Evolutionary conservation across 2,797 vertebrate genomes (phyloP).

Genomic region (Sebastes jordani): DNA sequence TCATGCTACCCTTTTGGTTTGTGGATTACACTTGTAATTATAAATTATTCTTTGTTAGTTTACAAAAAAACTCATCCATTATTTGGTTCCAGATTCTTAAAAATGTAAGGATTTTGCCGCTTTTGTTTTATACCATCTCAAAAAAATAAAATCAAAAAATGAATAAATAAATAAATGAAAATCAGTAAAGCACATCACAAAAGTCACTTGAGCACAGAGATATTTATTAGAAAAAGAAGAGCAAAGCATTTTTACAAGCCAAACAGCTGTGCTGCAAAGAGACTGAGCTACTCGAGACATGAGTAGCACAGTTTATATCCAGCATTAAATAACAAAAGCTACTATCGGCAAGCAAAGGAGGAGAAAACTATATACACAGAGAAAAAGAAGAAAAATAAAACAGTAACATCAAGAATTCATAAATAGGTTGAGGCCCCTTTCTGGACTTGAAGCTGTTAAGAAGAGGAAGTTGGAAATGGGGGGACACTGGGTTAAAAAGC

Average conservation of each 20-base stretch:
- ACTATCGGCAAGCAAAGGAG: constrained; percentile 26
- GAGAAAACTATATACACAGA: constrained; percentile 62
- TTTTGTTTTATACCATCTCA: neutral
- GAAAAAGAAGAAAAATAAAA: neutral
- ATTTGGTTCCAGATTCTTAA: too few species aligned
- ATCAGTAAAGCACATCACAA: constrained; percentile 3
- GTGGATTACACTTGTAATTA: too few species aligned
- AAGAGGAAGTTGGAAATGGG: constrained; percentile 54
- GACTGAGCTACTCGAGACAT: constrained; percentile 23
- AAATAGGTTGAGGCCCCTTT: constrained; percentile 82
- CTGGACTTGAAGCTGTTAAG: constrained; percentile 79
- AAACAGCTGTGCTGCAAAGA: constrained; percentile 23
- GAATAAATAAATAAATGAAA: too few species aligned
- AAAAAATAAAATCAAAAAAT: too few species aligned
- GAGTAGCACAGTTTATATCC: neutral
- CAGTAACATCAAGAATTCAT: constrained; percentile 56
- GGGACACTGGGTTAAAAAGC: neutral
- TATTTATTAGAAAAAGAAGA: constrained; percentile 81
- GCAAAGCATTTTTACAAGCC: constrained; percentile 72
- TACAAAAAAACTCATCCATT: too few species aligned
- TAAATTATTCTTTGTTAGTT: neutral
- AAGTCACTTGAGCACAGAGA: constrained; percentile 19
- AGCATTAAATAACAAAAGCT: constrained; percentile 69
- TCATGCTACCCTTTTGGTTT: too few species aligned
- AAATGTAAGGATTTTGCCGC: neutral